Evolutionary conservation across 1,140 invertebrate genomes (phyloP).

Genomic region (Zaprionus gabonicus): DNA sequence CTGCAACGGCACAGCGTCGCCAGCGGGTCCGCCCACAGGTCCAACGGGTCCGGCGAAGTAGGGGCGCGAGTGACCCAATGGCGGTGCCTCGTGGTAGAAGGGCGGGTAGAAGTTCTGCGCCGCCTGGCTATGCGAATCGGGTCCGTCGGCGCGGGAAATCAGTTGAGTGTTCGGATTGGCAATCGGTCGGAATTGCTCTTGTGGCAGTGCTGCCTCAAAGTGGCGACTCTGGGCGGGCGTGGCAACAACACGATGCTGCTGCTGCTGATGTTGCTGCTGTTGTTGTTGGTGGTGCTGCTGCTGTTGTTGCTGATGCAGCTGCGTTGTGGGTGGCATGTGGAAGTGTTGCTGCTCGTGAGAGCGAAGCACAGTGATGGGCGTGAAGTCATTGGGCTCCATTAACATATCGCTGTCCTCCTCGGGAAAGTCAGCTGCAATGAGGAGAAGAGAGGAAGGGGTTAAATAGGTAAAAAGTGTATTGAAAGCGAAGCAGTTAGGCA

Average conservation of each 20-base stretch:
- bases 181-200: conserved; percentile 71
- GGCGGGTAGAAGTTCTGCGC: conserved; percentile 83
- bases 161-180: conserved; percentile 52
- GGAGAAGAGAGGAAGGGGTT: conserved; percentile 23
- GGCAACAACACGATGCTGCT: conserved; percentile 9
- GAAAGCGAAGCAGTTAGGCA: background rate
- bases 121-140: conserved; percentile 76
- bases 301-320: conserved; percentile 47
- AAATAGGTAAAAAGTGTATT: background rate
- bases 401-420: conserved; percentile 83
- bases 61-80: conserved; percentile 80
- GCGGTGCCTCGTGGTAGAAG: conserved; percentile 81
- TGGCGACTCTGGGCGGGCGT: conserved; percentile 32
- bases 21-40: conserved; percentile 16
- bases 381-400: conserved; percentile 83
- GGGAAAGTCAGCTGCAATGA: conserved; percentile 72
- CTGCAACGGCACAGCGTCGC: conserved; percentile 49
- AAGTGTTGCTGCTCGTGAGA: conserved; percentile 77
- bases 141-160: conserved; percentile 53
- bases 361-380: conserved; percentile 72
- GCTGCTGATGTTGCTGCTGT: conserved; percentile 36
- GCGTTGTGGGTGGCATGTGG: conserved; percentile 73
- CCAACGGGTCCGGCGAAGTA: conserved; percentile 63
- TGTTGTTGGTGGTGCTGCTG: conserved; percentile 27
- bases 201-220: conserved; percentile 49